A percentile compares a stretch with the other conserved stretches of the same genome.
These are phyloP conservation scores for Riparia riparia DNA, from an alignment of 2,113 vertebrate genomes.

Conservation along the genomic window DNA sequence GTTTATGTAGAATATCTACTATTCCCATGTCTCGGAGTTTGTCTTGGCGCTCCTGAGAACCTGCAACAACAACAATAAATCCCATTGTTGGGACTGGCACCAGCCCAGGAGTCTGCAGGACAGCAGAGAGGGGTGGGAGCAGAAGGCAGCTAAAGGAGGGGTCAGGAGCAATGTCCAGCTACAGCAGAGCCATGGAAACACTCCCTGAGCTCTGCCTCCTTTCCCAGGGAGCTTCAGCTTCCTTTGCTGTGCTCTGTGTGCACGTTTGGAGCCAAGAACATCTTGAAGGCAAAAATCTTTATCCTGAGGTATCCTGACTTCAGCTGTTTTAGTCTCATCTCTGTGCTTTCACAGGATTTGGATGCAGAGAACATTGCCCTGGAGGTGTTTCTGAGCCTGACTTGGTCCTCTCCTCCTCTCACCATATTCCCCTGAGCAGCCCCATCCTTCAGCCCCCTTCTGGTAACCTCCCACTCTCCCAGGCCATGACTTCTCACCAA, in stretches of 20 bases:
- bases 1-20: conserved; percentile 96
- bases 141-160: background rate
- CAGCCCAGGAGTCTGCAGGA: background rate
- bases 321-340: background rate
- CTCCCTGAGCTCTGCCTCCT: background rate
- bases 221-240: background rate
- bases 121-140: background rate
- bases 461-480: background rate
- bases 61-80: conserved; percentile 72
- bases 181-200: background rate
- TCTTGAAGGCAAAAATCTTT: background rate
- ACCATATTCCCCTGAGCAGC: background rate
- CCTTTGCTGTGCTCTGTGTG: background rate
- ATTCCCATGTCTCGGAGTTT: conserved; percentile 97
- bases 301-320: background rate
- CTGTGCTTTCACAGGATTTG: background rate
- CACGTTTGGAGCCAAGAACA: background rate
- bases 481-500: background rate
- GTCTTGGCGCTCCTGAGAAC: conserved; percentile 96
- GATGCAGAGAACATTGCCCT: background rate
- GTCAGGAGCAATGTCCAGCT: background rate
- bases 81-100: background rate
- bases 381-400: background rate
- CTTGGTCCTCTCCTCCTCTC: background rate
- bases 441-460: background rate